These are phyloP conservation scores for Apotomis capreana DNA, from an alignment of 2,888 invertebrate species.

Conservation along the genomic window DNA sequence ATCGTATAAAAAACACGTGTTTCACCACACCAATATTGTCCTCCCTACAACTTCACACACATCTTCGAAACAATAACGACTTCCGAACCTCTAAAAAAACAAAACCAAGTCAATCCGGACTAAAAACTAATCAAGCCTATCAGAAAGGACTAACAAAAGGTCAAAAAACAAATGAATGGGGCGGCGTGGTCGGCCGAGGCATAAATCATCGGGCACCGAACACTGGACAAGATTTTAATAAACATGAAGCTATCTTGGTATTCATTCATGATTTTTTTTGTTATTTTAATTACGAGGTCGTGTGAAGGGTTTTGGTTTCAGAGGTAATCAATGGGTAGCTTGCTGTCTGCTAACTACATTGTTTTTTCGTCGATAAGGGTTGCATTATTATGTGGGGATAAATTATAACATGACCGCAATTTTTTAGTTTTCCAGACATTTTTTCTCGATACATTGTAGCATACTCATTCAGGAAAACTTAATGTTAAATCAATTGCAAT, in stretches of 20 bases:
- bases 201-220: conserved; percentile 78
- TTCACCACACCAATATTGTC: too few species aligned
- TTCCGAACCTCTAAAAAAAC: conserved; percentile 46
- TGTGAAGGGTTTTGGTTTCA: conserved; percentile 64
- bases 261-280: conserved; percentile 76
- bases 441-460: too few species aligned
- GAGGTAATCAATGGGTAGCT: conserved; percentile 29
- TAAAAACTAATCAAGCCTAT: conserved; percentile 81
- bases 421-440: too few species aligned
- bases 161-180: conserved; percentile 81
- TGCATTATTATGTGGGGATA: neutral
- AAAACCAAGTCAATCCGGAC: conserved; percentile 66
- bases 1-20: too few species aligned
- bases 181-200: conserved; percentile 65
- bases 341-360: neutral
- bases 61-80: conserved; percentile 48
- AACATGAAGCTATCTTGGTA: conserved; percentile 73
- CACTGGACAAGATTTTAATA: conserved; percentile 76
- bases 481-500: too few species aligned
- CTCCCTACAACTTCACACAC: conserved; percentile 30
- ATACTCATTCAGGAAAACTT: too few species aligned
- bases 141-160: conserved; percentile 68
- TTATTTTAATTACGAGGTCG: conserved; percentile 78
- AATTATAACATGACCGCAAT: too few species aligned
- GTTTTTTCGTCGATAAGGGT: neutral